phyloP scores from a whole-genome alignment of 2,797 vertebrate species.

The Parauchenoglanis ngamensis region DNA sequence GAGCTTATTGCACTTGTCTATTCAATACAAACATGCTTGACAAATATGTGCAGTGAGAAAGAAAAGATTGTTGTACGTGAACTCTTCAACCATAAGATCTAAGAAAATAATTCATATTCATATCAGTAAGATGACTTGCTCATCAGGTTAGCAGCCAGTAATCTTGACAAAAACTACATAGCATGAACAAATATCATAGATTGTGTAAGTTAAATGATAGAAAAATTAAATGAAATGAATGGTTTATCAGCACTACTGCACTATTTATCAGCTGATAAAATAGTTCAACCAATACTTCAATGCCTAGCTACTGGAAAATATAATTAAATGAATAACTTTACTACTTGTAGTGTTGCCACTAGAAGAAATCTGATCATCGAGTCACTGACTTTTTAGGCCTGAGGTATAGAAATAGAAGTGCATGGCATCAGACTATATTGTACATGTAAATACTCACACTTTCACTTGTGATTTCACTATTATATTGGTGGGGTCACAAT shows the following conservation, averaged over 20 bases:
- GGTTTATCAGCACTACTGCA: not conserved
- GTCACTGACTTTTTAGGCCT: not conserved
- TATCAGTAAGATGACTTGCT: not conserved
- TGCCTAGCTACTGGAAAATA: too few species aligned
- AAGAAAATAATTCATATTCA: not conserved
- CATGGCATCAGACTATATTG: too few species aligned
- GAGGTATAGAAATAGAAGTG: not conserved
- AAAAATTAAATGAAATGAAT: not conserved
- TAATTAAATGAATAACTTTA: not conserved
- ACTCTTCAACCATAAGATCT: not conserved
- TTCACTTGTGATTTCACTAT: too few species aligned
- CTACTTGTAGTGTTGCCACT: not conserved
- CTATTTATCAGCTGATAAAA: not conserved
- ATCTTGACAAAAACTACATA: not conserved
- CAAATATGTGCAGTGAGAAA: not conserved
- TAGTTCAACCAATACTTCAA: not conserved
- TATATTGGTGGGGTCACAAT: too few species aligned
- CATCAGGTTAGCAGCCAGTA: not conserved
- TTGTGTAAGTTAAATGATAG: not conserved
- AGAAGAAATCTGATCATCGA: not conserved
- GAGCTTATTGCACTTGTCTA: not conserved
- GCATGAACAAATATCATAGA: not conserved
- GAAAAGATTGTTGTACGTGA: not conserved
- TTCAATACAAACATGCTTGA: not conserved
- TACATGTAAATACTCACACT: not conserved